Conservation (phyloP, 2,888 invertebrate genomes). For the Campaea margaritaria region DNA sequence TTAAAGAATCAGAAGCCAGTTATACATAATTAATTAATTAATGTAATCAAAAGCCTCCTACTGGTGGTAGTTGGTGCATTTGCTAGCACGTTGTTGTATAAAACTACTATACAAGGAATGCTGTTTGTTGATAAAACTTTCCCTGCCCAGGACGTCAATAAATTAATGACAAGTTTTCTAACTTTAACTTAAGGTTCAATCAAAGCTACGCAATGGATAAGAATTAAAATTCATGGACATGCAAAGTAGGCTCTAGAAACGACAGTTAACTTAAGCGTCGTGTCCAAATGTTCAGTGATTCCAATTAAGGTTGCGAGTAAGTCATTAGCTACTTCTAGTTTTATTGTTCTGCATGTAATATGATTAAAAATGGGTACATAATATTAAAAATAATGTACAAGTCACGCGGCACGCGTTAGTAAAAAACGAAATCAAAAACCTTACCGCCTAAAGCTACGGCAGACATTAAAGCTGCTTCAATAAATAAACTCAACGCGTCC, state of each 20-base stretch:
- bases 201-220: conserved; percentile 13
- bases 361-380: neutral
- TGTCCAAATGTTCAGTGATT: conserved; percentile 22
- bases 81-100: neutral
- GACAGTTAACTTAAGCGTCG: conserved; percentile 13
- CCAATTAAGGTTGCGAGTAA: conserved; percentile 19
- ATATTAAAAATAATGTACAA: neutral
- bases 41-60: neutral
- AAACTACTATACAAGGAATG: conserved; percentile 1
- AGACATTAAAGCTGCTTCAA: conserved; percentile 6
- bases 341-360: no score
- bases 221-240: conserved; percentile 35
- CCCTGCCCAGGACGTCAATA: conserved; percentile 19
- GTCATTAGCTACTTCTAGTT: conserved; percentile 1
- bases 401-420: no score
- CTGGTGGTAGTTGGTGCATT: neutral
- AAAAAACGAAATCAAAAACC: conserved; percentile 18
- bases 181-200: conserved; percentile 16
- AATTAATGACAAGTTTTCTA: conserved; percentile 25
- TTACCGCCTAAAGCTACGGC: conserved; percentile 10
- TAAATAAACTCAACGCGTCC: conserved; percentile 14
- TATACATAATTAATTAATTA: neutral
- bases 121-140: conserved; percentile 16
- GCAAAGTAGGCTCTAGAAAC: conserved; percentile 21
- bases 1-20: neutral